Percentiles rank a stretch among this genome's conserved stretches.
Evolutionary conservation across 2,797 vertebrate species (phyloP).

Genomic region (Sebastes kiyomatsui): DNA sequence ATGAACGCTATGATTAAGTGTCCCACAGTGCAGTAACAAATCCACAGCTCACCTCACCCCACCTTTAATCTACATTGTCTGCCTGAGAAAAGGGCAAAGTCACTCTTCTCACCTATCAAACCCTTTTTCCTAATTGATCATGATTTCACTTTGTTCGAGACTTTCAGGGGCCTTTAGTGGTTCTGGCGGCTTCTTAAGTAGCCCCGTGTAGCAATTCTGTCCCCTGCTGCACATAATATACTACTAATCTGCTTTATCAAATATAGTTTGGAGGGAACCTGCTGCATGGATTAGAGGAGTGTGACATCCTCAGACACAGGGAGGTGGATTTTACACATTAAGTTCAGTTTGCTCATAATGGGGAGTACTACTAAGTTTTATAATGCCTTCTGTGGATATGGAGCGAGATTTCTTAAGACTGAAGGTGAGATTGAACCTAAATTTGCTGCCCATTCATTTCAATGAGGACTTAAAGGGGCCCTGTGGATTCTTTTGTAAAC

Average conservation of each 20-base stretch:
- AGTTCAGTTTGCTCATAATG: not conserved
- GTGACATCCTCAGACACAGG: not conserved
- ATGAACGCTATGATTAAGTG: slow-evolving; percentile 74
- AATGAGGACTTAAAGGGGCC: not conserved
- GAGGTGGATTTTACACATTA: not conserved
- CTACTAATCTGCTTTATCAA: not conserved
- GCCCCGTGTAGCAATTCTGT: not conserved
- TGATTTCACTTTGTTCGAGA: slow-evolving; percentile 52
- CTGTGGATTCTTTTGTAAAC: not conserved
- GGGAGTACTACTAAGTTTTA: not conserved
- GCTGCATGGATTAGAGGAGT: not conserved
- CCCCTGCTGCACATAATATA: not conserved
- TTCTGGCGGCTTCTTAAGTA: slow-evolving; percentile 2
- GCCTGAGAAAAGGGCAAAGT: slow-evolving; percentile 70
- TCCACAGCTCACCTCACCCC: slow-evolving; percentile 58
- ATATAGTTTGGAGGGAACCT: not conserved
- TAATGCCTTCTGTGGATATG: not conserved
- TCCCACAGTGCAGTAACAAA: slow-evolving; percentile 65
- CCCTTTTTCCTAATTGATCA: slow-evolving; percentile 54
- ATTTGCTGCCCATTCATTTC: not conserved
- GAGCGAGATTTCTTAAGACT: not conserved
- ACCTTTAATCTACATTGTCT: slow-evolving; percentile 75
- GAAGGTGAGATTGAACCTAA: not conserved
- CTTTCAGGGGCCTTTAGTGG: slow-evolving; percentile 7
- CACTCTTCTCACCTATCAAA: slow-evolving; percentile 66